Evolutionary conservation across 2,113 vertebrate genomes (phyloP), one percentile per base, ranked within the genome.

Genomic region (Tachycineta bicolor): DNA sequence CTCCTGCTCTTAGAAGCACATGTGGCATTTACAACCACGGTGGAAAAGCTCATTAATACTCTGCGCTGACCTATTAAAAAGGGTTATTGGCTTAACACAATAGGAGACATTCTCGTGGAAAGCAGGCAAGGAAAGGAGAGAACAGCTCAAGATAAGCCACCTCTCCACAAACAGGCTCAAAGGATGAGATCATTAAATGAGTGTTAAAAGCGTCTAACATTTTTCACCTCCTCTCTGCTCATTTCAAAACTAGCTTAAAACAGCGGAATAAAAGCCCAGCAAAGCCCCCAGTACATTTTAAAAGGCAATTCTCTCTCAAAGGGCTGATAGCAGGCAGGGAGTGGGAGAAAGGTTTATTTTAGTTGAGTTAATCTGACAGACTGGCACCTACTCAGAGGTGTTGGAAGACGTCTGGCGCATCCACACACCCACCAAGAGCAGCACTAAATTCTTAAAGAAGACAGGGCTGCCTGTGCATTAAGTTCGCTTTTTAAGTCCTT

Each of bases 311-410:
- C 86, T 80, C 76, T 70, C 76, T 93, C 83, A 69, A 92, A 89
- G 52, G 90, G 59, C 76, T 13, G 22, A 90, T n/a, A 90, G 94
- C 80, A 93, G 49, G 86, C 89, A 92, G 80, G 33, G 73, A 93
- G 68, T 84, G 80, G 89, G 91, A 95, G 91, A 96, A 89, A 86
- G 64, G 91, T 93, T 93, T 97, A 92, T 95, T 97, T 96, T 84
- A 90, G 89, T 21, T 86, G 86, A 94, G 94, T 60, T 96, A 80
- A 90, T 91, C 89, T 96, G 89, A 93, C 89, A 95, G 93, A 92
- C 94, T 95, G 93, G 94, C 96, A 95, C 89, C 91, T 93, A 86
- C 94, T 95, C 64, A 55, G 77, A 96, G 95, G 95, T 94, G 95
- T 92, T 33, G 17, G 80, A 83, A 90, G 86, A 90, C 37, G 95